Base-by-base conservation (phyloP, 2,113 vertebrate genomes). In the Toxotes jaculatrix region DNA sequence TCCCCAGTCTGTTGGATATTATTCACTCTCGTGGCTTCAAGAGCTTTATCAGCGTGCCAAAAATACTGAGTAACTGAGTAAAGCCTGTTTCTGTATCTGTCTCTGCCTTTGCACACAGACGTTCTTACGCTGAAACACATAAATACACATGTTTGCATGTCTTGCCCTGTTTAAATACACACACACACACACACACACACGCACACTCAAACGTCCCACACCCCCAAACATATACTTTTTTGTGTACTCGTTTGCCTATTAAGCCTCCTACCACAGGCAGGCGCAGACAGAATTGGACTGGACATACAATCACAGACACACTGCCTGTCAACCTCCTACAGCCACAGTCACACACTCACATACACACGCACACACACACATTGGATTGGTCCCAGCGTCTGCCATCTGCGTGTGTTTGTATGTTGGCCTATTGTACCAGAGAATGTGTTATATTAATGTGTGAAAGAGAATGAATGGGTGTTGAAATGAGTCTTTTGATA, bases 371-470 rank as follows among this genome's bases (percentile, higher is more conserved):
- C 78, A 84, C 73, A 83, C 88, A 85, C 87, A 78, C 83, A 89
- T 79, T 94, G 93, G 93, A 94, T 83, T 85, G 75, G 82, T 83
- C 91, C 93, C 92, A 94, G 92, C 83, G 87, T 78, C 88, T 90
- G 87, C 93, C 93, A 94, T 94, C 93, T 94, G 93, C 87, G 93
- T 93, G 93, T 93, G 93, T 93, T 94, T 93, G 92, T 93, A 93
- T 93, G 91, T 93, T 94, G 93, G 92, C 93, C 93, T 94, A 94
- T 94, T 94, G 92, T 94, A 94, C 92, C 90, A 89, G 82, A 68
- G 91, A 94, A 94, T 91, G 93, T 94, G 93, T 93, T 91, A 94
- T 89, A 94, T 93, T 92, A 91, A 94, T 92, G 93, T 94, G 93
- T 91, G 93, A 94, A 94, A 91, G 90, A 83, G 90, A 94, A 93